These are phyloP conservation scores for Odontamblyopus rebecca DNA, from an alignment of 2,797 vertebrate genomes.

Conservation along the genomic window DNA sequence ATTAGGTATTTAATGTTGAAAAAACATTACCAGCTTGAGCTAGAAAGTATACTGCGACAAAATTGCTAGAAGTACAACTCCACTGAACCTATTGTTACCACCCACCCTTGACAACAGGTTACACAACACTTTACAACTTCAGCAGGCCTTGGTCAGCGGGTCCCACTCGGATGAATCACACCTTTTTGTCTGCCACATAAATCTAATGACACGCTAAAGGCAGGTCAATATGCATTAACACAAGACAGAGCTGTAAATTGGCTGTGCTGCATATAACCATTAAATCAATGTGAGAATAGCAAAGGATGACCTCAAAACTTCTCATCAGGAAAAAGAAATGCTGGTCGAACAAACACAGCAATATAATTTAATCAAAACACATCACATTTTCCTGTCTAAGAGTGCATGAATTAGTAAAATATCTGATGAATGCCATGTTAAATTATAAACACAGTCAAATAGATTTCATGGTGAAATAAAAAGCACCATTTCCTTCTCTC, in stretches of 20 bases:
- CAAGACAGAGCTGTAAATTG: conserved; percentile 48
- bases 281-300: conserved; percentile 32
- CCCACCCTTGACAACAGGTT: neutral
- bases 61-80: neutral
- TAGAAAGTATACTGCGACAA: neutral
- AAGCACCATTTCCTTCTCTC: too few species aligned
- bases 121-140: conserved; percentile 1
- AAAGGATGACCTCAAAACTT: conserved; percentile 42
- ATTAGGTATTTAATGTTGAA: too few species aligned
- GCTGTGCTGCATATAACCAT: conserved; percentile 19
- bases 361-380: conserved; percentile 53
- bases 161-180: conserved; percentile 35
- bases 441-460: conserved; percentile 29
- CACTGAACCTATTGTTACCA: neutral
- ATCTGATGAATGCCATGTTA: conserved; percentile 26
- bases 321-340: conserved; percentile 16
- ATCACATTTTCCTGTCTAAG: conserved; percentile 38
- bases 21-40: neutral
- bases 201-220: conserved; percentile 34
- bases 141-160: neutral
- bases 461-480: neutral
- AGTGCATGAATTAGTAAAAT: conserved; percentile 48
- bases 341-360: conserved; percentile 34
- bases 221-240: conserved; percentile 49
- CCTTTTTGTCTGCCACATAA: conserved; percentile 33